A percentile compares a stretch with the other conserved stretches of the same genome.
Evolutionary conservation across 2,888 invertebrate species (phyloP).

Genomic region (Bibio marci): DNA sequence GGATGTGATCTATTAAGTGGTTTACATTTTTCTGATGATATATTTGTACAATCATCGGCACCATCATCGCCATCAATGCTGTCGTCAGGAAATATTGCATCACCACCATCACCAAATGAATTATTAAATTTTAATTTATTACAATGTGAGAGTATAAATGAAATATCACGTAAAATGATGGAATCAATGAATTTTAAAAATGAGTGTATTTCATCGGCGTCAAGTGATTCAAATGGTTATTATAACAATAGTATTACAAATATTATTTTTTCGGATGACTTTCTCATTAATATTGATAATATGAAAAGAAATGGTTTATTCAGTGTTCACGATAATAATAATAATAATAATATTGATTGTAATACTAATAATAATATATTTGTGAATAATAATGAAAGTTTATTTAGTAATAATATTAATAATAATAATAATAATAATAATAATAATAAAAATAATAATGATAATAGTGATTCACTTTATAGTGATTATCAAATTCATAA

Average conservation of each 20-base stretch:
- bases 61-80: constrained; percentile 11
- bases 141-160: constrained; percentile 26
- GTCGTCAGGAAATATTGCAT: constrained; percentile 1
- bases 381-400: constrained; percentile 13
- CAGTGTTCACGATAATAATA: too few species aligned
- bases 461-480: constrained; percentile 2
- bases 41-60: constrained; percentile 13
- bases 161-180: constrained; percentile 28
- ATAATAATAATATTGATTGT: too few species aligned
- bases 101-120: neutral
- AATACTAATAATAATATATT: too few species aligned
- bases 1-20: constrained; percentile 26
- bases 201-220: too few species aligned
- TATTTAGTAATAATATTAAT: constrained; percentile 15
- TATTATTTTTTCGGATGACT: neutral
- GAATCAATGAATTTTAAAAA: constrained; percentile 23
- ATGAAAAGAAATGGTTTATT: neutral
- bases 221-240: constrained; percentile 2
- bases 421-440: too few species aligned
- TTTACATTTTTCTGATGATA: constrained; percentile 24
- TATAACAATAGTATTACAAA: neutral
- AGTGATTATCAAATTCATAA: too few species aligned
- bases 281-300: neutral
- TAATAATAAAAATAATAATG: neutral
- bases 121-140: neutral